phyloP scores from a whole-genome alignment of 1,140 invertebrate genomes.

The Pinna nobilis region DNA sequence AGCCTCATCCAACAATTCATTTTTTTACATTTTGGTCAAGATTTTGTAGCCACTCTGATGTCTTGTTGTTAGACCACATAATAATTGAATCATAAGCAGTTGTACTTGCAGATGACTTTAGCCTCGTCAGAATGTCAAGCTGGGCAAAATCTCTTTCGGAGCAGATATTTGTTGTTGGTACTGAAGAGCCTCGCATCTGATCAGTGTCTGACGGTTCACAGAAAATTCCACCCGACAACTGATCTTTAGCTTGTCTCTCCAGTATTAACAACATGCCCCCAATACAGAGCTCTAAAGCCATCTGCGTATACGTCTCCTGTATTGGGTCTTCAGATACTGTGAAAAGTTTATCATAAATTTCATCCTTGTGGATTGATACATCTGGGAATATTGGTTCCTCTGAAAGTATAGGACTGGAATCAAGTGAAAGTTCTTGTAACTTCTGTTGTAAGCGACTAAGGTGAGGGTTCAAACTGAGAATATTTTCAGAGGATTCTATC shows the following conservation, averaged over 20 bases:
- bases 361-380: conserved; percentile 2
- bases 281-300: too few relatives aligned
- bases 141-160: conserved; percentile 39
- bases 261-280: too few relatives aligned
- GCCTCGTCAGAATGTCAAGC: conserved; percentile 25
- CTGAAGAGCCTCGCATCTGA: neutral
- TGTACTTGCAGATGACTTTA: conserved; percentile 35
- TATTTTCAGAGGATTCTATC: conserved; percentile 2
- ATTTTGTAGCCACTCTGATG: neutral
- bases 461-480: conserved; percentile 12
- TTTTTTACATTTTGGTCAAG: conserved; percentile 9
- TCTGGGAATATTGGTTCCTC: conserved; percentile 2
- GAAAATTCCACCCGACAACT: conserved; percentile 25
- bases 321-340: conserved; percentile 14
- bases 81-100: conserved; percentile 16
- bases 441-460: neutral
- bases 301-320: conserved; percentile 32
- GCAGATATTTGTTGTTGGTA: conserved; percentile 32
- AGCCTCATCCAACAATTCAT: conserved; percentile 15
- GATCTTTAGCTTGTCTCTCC: too few relatives aligned
- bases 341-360: conserved; percentile 12
- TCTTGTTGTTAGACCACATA: too few relatives aligned
- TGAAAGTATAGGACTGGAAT: neutral
- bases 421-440: neutral
- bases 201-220: conserved; percentile 6